Percentiles rank a stretch among this genome's conserved stretches.
Evolutionary conservation across 2,113 vertebrate genomes (phyloP).

Genomic region (Hymenochirus boettgeri): DNA sequence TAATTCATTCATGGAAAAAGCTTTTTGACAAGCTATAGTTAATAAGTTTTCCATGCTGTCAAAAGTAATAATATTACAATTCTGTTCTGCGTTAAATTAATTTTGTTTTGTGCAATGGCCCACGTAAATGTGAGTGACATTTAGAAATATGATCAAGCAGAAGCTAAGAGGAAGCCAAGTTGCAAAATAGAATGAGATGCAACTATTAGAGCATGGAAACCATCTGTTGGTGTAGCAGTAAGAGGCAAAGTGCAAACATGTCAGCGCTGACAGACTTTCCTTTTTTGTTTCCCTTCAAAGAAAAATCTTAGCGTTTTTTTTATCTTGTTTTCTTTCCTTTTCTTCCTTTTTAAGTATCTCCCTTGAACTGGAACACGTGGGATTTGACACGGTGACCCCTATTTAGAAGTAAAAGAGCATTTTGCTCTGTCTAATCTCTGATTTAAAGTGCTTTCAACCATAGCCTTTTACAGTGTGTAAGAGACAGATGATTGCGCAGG

Average conservation of each 20-base stretch:
- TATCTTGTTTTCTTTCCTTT: conserved; percentile 39
- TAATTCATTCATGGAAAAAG: conserved; percentile 47
- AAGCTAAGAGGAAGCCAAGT: conserved; percentile 53
- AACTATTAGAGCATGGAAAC: conserved; percentile 47
- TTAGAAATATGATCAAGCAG: conserved; percentile 59
- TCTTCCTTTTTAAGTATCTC: conserved; percentile 34
- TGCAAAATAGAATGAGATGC: conserved; percentile 43
- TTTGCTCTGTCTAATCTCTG: conserved; percentile 46
- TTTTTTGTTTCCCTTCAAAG: conserved; percentile 34
- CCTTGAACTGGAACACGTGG: conserved; percentile 35
- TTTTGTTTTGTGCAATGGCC: conserved; percentile 64
- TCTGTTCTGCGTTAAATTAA: conserved; percentile 66
- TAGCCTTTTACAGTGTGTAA: conserved; percentile 45
- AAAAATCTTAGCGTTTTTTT: conserved; percentile 13
- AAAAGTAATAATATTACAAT: conserved; percentile 69
- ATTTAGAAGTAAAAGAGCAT: conserved; percentile 49
- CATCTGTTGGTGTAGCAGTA: conserved; percentile 37
- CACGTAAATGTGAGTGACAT: conserved; percentile 62
- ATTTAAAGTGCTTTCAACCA: conserved; percentile 50
- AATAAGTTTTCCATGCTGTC: conserved; percentile 72
- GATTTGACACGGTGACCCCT: conserved; percentile 45
- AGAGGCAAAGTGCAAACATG: conserved; percentile 4
- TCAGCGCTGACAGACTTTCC: not conserved
- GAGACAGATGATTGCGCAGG: conserved; percentile 52
- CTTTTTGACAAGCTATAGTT: conserved; percentile 59